phyloP scores from a whole-genome alignment of 2,797 vertebrate species.

The Oceanodroma leucorhoa region DNA sequence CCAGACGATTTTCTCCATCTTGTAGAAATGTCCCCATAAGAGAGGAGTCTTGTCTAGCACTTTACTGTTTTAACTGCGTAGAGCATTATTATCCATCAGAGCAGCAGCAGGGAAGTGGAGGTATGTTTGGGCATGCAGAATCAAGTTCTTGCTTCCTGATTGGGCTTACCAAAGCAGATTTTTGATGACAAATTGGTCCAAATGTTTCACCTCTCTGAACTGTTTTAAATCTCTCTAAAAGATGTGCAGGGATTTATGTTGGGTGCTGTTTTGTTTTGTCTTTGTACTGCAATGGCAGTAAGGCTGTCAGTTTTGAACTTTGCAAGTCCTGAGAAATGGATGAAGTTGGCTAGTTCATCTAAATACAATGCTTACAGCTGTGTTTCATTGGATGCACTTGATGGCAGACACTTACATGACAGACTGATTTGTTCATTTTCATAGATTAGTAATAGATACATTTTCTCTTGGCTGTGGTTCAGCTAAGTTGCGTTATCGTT shows the following conservation, averaged over 20 bases:
- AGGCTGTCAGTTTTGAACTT: conserved; percentile 4
- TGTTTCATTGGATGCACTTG: not conserved
- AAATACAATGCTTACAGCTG: not conserved
- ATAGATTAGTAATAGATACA: not conserved
- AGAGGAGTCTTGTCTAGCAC: not conserved
- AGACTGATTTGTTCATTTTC: not conserved
- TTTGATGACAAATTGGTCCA: not conserved
- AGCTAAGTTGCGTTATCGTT: not conserved
- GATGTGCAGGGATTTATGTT: not conserved
- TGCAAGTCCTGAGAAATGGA: not conserved
- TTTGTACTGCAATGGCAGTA: not conserved
- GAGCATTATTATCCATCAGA: not conserved
- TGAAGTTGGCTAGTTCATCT: not conserved
- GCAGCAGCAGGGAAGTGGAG: not conserved
- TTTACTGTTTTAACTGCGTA: not conserved
- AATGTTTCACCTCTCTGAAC: not conserved
- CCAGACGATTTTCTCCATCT: not conserved
- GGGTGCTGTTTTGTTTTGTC: not conserved
- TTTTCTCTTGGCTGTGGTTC: conserved; percentile 2
- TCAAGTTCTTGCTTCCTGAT: not conserved
- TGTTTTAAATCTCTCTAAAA: not conserved
- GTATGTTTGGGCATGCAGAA: not conserved
- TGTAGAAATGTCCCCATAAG: not conserved
- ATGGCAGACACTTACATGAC: not conserved
- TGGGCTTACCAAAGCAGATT: not conserved